Evolutionary conservation across 2,888 invertebrate genomes (phyloP).

Genomic region (Allophyes oxyacanthae): DNA sequence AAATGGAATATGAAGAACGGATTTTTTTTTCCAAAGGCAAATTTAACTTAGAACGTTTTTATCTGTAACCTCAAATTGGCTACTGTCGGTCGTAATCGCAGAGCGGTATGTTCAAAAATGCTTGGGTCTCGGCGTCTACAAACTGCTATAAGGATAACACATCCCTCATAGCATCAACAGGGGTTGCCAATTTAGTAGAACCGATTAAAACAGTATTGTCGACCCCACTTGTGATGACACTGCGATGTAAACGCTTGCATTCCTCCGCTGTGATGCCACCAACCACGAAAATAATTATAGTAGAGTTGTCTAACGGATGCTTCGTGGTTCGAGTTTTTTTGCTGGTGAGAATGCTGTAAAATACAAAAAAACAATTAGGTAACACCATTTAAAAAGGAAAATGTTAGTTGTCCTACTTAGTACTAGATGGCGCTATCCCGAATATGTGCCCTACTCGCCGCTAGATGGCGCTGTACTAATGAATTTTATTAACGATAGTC

Average conservation of each 20-base stretch:
- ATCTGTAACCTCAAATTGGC: no score
- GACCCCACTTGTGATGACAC: conserved; percentile 83
- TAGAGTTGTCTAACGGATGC: conserved; percentile 91
- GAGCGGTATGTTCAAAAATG: not conserved
- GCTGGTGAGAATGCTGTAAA: conserved; percentile 89
- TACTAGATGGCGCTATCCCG: conserved; percentile 25
- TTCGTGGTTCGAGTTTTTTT: conserved; percentile 76
- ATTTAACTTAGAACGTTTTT: no score
- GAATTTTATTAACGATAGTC: not conserved
- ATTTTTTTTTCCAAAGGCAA: no score
- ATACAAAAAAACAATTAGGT: not conserved
- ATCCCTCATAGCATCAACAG: conserved; percentile 79
- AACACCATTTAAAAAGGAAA: no score
- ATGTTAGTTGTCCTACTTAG: conserved; percentile 20
- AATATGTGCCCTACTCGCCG: conserved; percentile 21
- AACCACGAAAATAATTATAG: conserved; percentile 90
- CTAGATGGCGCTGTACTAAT: conserved; percentile 38
- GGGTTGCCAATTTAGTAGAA: conserved; percentile 77
- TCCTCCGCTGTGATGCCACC: conserved; percentile 92
- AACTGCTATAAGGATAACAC: conserved; percentile 59
- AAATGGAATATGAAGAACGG: no score
- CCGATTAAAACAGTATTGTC: conserved; percentile 81
- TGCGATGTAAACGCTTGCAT: conserved; percentile 85
- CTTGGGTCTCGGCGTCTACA: conserved; percentile 12
- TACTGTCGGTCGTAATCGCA: no score